Conservation (phyloP, 2,113 vertebrate genomes). For the Silurus glanis region DNA sequence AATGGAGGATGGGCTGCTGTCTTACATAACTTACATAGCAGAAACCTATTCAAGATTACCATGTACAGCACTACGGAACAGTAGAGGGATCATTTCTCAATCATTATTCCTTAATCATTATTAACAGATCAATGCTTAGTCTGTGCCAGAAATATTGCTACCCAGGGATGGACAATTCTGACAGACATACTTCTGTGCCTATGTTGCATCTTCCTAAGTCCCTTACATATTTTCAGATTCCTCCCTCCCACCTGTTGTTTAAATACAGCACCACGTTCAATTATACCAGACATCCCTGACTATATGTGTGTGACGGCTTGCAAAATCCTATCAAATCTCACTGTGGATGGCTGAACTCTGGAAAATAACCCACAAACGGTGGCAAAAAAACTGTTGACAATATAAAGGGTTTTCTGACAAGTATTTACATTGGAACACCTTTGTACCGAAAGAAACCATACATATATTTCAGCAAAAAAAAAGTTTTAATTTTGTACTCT, state of each 20-base stretch:
- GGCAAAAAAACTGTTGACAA: background rate
- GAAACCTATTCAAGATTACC: background rate
- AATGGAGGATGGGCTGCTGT: constrained; percentile 2
- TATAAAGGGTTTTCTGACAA: background rate
- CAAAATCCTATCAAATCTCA: background rate
- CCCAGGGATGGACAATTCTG: constrained; percentile 11
- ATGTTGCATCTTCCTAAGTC: background rate
- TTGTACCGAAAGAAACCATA: background rate
- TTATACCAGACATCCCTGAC: constrained; percentile 61
- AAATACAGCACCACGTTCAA: constrained; percentile 62
- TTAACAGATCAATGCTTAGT: constrained; percentile 32
- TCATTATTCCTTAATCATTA: background rate
- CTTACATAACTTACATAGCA: constrained; percentile 12
- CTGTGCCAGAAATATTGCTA: constrained; percentile 8
- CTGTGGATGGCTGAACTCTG: background rate
- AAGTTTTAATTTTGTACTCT: background rate
- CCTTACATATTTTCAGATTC: background rate
- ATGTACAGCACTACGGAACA: background rate
- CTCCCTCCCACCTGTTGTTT: constrained; percentile 63
- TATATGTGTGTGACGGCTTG: constrained; percentile 46
- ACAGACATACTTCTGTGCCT: background rate
- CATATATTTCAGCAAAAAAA: background rate
- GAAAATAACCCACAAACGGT: background rate
- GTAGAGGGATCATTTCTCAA: background rate
- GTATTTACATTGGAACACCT: background rate